These are phyloP conservation scores for Campylomormyrus numenius DNA, from an alignment of 2,113 vertebrate species.

Conservation along the genomic window DNA sequence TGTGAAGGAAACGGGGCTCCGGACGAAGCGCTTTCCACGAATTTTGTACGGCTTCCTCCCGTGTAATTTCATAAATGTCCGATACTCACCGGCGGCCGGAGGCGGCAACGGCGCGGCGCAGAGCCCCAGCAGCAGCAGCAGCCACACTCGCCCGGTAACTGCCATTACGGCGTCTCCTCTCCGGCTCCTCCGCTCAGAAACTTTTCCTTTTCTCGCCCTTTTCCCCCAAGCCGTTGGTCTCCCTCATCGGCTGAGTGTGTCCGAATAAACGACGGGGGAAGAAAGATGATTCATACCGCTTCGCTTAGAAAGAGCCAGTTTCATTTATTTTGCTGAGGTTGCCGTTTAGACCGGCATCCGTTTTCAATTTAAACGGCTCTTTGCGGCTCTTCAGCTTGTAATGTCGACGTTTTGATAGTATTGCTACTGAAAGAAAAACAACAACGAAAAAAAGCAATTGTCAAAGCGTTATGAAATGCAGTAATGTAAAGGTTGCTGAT, in stretches of 20 bases:
- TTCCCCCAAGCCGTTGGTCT: slow-evolving; percentile 3
- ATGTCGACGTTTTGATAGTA: background rate
- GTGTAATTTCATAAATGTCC: background rate
- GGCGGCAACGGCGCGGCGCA: slow-evolving; percentile 29
- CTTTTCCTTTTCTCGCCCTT: background rate
- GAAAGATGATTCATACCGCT: background rate
- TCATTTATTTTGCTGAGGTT: background rate
- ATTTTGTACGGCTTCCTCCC: background rate
- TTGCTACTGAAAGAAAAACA: too few relatives aligned
- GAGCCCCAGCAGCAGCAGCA: slow-evolving; percentile 28
- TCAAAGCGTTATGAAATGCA: background rate
- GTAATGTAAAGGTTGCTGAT: background rate
- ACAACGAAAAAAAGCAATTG: background rate
- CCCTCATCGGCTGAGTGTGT: slow-evolving; percentile 25
- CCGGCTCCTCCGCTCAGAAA: slow-evolving; percentile 19
- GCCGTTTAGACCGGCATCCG: background rate
- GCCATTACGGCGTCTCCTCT: background rate
- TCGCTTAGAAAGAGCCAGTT: background rate
- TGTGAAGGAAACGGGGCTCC: background rate
- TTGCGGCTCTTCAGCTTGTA: background rate
- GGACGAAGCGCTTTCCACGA: background rate
- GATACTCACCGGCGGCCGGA: slow-evolving; percentile 39
- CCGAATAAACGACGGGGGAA: background rate
- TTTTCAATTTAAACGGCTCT: background rate
- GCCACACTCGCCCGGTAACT: slow-evolving; percentile 11